phyloP scores from a whole-genome alignment of 2,113 vertebrate genomes.

The Tiliqua scincoides region DNA sequence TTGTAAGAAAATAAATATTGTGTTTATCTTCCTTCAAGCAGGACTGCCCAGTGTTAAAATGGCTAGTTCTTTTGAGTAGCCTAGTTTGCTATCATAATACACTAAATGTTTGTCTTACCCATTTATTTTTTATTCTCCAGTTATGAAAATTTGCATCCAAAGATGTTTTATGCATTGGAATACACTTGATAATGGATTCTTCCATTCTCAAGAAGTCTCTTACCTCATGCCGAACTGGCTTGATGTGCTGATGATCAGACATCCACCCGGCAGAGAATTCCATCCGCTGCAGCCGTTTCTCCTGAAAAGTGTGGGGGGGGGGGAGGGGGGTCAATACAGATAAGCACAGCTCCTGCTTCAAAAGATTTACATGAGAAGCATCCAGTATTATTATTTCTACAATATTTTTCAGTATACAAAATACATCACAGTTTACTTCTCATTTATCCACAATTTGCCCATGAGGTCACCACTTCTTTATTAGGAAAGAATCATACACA shows the following conservation, averaged over 20 bases:
- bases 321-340: conserved; percentile 62
- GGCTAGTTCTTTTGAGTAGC: not conserved
- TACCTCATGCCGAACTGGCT: conserved; percentile 81
- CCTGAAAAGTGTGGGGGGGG: conserved; percentile 76
- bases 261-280: conserved; percentile 80
- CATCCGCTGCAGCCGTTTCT: conserved; percentile 86
- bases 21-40: no score
- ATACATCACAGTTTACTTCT: not conserved
- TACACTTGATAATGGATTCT: not conserved
- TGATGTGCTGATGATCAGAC: conserved; percentile 81
- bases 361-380: conserved; percentile 49
- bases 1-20: no score
- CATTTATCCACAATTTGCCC: conserved; percentile 10
- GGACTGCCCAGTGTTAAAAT: no score
- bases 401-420: not conserved
- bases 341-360: conserved; percentile 56
- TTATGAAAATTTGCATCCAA: conserved; percentile 65
- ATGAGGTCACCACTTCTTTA: conserved; percentile 58
- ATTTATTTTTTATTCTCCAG: conserved; percentile 58
- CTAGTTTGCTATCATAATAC: not conserved
- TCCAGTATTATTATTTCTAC: not conserved
- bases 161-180: conserved; percentile 44
- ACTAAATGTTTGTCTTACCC: not conserved
- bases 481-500: conserved; percentile 52
- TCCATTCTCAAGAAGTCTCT: conserved; percentile 65